Percentiles rank a stretch among this genome's conserved stretches.
Evolutionary conservation across 2,888 invertebrate genomes (phyloP).

Genomic region (Sarcophaga subvicina): DNA sequence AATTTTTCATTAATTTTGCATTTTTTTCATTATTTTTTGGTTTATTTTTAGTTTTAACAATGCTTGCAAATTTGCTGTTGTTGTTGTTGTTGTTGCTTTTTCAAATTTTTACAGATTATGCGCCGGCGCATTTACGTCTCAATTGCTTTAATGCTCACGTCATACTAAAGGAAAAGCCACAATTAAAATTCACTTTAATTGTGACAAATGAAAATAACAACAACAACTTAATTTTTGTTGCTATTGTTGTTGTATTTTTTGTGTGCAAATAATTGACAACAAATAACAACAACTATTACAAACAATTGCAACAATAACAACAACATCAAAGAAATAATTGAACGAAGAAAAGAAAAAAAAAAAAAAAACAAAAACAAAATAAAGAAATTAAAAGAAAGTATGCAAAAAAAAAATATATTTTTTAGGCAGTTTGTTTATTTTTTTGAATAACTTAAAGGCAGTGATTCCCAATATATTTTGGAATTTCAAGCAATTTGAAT

Average conservation of each 20-base stretch:
- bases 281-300: neutral
- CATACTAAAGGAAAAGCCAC: slow-evolving; percentile 48
- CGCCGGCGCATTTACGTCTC: slow-evolving; percentile 58
- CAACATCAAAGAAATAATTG: neutral
- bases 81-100: neutral
- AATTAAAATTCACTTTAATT: slow-evolving; percentile 51
- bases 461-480: neutral
- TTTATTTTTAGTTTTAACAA: slow-evolving; percentile 1
- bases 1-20: neutral
- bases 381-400: slow-evolving; percentile 37
- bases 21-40: slow-evolving; percentile 29
- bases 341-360: neutral
- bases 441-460: neutral
- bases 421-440: neutral
- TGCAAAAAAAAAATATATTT: slow-evolving; percentile 41
- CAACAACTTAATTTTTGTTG: slow-evolving; percentile 52
- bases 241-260: neutral
- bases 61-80: neutral
- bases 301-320: neutral
- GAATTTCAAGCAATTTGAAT: neutral
- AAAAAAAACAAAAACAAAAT: neutral
- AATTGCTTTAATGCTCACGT: slow-evolving; percentile 51
- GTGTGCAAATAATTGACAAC: slow-evolving; percentile 8
- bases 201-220: slow-evolving; percentile 43
- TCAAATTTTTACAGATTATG: slow-evolving; percentile 21